These are phyloP conservation scores for Jacana jacana DNA, from an alignment of 2,113 vertebrate genomes.

Conservation along the genomic window DNA sequence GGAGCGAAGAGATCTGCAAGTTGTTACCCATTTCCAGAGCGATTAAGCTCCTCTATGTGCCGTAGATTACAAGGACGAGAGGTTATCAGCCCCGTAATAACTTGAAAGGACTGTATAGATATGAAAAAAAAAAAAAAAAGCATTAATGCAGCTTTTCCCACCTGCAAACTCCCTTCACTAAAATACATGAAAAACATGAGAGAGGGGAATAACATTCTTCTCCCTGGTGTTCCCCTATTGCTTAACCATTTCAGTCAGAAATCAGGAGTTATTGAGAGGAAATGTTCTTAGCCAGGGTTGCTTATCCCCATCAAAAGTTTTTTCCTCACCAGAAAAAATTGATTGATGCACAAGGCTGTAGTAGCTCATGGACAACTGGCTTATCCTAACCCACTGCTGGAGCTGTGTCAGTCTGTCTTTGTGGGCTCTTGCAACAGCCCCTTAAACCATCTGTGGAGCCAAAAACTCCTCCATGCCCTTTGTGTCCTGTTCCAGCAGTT, in stretches of 20 bases:
- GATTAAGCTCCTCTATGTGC: background rate
- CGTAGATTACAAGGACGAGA: slow-evolving; percentile 21
- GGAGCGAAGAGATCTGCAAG: background rate
- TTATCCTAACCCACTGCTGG: background rate
- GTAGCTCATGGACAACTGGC: background rate
- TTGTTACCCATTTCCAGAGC: background rate
- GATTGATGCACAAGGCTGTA: background rate
- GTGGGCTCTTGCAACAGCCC: background rate
- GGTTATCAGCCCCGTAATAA: slow-evolving; percentile 8
- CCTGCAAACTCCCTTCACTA: background rate
- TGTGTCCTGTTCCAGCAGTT: background rate
- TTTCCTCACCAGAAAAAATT: background rate
- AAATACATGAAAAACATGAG: background rate
- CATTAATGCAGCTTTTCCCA: background rate
- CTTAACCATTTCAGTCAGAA: background rate
- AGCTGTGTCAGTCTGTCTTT: background rate
- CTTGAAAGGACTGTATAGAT: background rate
- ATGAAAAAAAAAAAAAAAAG: background rate
- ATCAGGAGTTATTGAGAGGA: background rate
- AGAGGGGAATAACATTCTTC: background rate
- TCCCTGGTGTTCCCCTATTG: background rate
- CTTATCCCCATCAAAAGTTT: background rate
- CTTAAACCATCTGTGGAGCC: background rate
- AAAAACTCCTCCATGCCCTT: background rate
- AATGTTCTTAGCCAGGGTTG: background rate